Evolutionary conservation across 1,140 invertebrate genomes (phyloP).

Genomic region (Macrobrachium nipponense): DNA sequence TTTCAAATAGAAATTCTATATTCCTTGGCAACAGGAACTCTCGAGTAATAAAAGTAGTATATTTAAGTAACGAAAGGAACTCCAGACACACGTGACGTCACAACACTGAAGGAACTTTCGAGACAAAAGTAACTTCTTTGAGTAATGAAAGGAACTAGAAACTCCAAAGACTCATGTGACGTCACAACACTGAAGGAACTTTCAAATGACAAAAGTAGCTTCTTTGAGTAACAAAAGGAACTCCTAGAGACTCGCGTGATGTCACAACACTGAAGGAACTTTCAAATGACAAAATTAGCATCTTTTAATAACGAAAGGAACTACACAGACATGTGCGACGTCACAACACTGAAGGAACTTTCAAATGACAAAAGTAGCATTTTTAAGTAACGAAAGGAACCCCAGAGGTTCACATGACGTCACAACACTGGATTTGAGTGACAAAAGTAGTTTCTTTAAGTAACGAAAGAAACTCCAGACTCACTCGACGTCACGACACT

Average conservation of each 20-base stretch:
- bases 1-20: too few species aligned
- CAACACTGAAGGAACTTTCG: constrained; percentile 64
- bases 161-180: constrained; percentile 68
- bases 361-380: background rate
- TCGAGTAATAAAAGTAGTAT: background rate
- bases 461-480: background rate
- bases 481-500: background rate
- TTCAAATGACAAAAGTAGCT: constrained; percentile 71
- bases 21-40: too few species aligned
- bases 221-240: too few species aligned
- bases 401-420: too few species aligned
- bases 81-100: too few species aligned
- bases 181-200: constrained; percentile 67
- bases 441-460: background rate
- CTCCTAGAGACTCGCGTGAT: too few species aligned
- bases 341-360: too few species aligned
- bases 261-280: too few species aligned
- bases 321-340: too few species aligned
- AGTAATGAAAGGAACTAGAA: constrained; percentile 67
- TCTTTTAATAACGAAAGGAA: too few species aligned
- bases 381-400: background rate
- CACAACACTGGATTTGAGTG: constrained; percentile 65
- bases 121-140: constrained; percentile 69
- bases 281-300: too few species aligned
- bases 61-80: background rate